Base-by-base conservation (phyloP, 2,888 invertebrate genomes). In the Eupithecia vulgata region DNA sequence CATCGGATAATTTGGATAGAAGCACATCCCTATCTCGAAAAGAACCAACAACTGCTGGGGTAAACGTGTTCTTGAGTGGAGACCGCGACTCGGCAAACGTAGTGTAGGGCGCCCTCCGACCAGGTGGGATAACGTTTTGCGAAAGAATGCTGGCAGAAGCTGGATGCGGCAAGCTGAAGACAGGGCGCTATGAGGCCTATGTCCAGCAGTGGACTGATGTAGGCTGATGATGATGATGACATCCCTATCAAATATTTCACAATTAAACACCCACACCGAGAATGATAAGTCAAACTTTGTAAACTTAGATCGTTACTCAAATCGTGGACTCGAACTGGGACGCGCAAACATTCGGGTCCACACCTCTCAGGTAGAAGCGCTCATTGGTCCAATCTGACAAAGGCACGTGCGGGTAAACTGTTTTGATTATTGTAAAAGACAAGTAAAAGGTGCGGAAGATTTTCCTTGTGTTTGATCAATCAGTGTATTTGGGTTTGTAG, bases 331-430 rank as follows among this genome's bases (percentile, higher is more conserved):
- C 7, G 30, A 83, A 80, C 80, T 73, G 81, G 83, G 82, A 85
- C 83, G 87, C 83, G 88, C 90, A 91, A 91, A 91, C 87, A 91
- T 91, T 89, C 88, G 86, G 87, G 83, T 59, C 45, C 17, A 17
- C 8, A 8, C 8, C 52, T 57, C 79, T 76, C 80, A 77, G 78
- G 81, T 87, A 86, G 83, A 90, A 90, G 91, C 89, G 87, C 71
- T 76, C 79, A 93, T 92, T 93, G 89, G 85, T 90, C 78, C 90
- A 92, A 93, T 92, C 91, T 91, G 88, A 78, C n/a, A 64, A 45
- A 67, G 80, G 82, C 92, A 93, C 92, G 92, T 80, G 73, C 80
- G 45, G 76, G 68, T 83, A 84, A 81, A 82, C 77, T 84, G 81
- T 86, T 83, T 76, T 82, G 77, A 74, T 81, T 79, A 79, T 80